Conservation (phyloP, 1,140 invertebrate species). For the Anastatus disparis region DNA sequence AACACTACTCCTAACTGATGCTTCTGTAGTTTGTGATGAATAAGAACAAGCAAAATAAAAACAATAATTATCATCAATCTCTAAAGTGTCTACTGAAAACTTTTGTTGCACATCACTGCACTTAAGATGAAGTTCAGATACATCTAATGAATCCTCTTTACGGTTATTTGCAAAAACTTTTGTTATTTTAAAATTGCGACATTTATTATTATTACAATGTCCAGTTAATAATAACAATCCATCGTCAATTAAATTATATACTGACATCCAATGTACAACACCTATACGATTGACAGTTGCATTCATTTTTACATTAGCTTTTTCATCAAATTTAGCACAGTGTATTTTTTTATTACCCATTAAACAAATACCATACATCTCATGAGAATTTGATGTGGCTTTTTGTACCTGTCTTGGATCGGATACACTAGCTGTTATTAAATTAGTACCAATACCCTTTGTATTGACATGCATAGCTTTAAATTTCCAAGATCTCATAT, state of each 20-base stretch:
- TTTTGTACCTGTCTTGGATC: constrained; percentile 3
- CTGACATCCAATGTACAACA: constrained; percentile 8
- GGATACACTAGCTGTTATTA: constrained; percentile 2
- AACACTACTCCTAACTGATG: not conserved
- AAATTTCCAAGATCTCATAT: constrained; percentile 24
- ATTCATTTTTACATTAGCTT: not conserved
- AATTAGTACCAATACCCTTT: not conserved
- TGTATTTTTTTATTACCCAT: not conserved
- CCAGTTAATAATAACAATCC: constrained; percentile 10
- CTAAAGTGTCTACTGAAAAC: not conserved
- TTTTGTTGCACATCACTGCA: constrained; percentile 7
- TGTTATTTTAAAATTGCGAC: constrained; percentile 8
- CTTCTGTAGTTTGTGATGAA: not conserved
- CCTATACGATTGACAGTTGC: not conserved
- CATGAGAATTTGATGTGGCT: constrained; percentile 4
- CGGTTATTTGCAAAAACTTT: not conserved
- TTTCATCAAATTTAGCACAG: constrained; percentile 12
- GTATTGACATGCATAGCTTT: not conserved
- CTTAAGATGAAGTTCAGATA: constrained; percentile 8
- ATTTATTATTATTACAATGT: constrained; percentile 20
- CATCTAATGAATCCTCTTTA: not conserved
- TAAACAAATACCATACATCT: constrained; percentile 15
- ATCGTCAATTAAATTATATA: constrained; percentile 8
- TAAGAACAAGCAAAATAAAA: constrained; percentile 14
- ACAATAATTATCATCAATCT: not conserved